These are phyloP conservation scores for Alosa alosa DNA, from an alignment of 2,113 vertebrate genomes.

Conservation along the genomic window DNA sequence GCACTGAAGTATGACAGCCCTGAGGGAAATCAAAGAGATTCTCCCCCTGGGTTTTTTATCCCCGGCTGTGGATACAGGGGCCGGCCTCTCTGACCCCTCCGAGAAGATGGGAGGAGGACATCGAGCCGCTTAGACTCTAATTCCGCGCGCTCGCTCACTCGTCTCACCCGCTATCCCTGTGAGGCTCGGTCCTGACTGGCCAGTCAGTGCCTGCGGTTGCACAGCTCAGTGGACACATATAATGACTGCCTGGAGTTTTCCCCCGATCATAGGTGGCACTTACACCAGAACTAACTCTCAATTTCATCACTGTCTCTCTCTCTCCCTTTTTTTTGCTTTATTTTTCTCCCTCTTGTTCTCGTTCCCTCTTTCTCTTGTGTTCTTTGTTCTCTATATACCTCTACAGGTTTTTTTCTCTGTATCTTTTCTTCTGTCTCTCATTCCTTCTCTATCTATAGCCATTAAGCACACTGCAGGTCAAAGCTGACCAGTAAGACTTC, in stretches of 20 bases:
- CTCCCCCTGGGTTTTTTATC: not conserved
- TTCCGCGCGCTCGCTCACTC: not conserved
- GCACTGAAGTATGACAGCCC: not conserved
- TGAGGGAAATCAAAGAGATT: not conserved
- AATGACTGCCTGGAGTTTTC: not conserved
- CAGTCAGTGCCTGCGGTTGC: not conserved
- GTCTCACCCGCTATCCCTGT: not conserved
- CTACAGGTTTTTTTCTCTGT: not conserved
- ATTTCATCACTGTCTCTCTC: not conserved
- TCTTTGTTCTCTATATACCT: not conserved
- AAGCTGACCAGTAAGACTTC: too few species aligned
- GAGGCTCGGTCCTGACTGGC: not conserved
- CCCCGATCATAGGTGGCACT: slow-evolving; percentile 8
- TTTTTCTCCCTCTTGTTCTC: not conserved
- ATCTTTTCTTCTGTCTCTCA: too few species aligned
- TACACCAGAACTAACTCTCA: not conserved
- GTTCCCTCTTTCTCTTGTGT: not conserved
- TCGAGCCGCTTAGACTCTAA: not conserved
- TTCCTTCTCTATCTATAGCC: too few species aligned
- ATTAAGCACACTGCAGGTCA: too few species aligned
- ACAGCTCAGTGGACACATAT: not conserved
- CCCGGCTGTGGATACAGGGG: not conserved
- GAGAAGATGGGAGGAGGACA: not conserved
- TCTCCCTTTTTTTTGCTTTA: not conserved
- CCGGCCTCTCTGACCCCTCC: not conserved